These are phyloP conservation scores for Centrocercus urophasianus DNA, from an alignment of 2,113 vertebrate genomes.

Conservation along the genomic window DNA sequence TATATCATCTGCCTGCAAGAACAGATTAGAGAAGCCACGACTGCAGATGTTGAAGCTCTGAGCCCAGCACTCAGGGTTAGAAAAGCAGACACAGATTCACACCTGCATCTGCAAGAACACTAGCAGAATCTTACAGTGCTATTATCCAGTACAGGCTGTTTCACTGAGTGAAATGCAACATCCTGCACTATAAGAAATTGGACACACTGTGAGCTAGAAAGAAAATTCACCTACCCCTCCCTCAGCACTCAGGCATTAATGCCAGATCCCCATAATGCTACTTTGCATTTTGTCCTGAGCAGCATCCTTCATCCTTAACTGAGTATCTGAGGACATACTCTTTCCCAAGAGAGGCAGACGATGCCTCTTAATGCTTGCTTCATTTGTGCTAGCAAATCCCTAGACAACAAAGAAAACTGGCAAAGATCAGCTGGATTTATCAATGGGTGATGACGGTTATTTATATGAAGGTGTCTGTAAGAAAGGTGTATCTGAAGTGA, in stretches of 20 bases:
- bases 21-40: not conserved
- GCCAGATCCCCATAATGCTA: not conserved
- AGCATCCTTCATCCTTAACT: not conserved
- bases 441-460: not conserved
- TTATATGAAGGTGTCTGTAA: not conserved
- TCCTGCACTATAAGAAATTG: not conserved
- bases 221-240: not conserved
- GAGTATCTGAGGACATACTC: not conserved
- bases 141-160: not conserved
- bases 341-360: not conserved
- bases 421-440: conserved; percentile 22
- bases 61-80: not conserved
- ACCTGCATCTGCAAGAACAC: not conserved
- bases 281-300: conserved; percentile 7
- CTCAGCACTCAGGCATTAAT: not conserved
- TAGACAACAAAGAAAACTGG: not conserved
- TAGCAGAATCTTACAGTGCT: not conserved
- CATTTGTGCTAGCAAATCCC: not conserved
- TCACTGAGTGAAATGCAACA: not conserved
- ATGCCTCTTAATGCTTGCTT: not conserved
- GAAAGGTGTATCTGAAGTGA: not conserved
- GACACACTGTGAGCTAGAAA: not conserved
- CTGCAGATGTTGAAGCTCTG: not conserved
- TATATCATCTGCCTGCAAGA: not conserved
- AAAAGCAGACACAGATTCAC: not conserved